Conservation (phyloP, 2,797 vertebrate genomes). For the Muscicapa comitata region DNA sequence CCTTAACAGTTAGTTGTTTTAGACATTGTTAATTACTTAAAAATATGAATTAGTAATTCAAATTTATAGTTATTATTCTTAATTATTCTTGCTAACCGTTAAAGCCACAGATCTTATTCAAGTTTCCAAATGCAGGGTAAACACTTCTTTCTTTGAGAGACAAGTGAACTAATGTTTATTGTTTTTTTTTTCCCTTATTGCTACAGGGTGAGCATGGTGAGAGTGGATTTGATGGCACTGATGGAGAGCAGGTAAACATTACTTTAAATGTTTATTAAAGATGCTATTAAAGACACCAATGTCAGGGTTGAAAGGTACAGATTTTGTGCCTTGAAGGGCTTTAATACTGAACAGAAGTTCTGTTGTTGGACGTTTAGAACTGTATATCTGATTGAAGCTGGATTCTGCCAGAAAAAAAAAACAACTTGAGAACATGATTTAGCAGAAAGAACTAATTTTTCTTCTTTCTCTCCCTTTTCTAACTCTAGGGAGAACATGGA, state of each 20-base stretch:
- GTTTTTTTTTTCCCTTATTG: background rate
- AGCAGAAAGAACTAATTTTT: constrained; percentile 65
- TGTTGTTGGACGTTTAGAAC: background rate
- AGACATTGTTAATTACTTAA: background rate
- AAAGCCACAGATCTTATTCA: background rate
- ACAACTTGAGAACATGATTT: constrained; percentile 38
- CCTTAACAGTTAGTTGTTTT: background rate
- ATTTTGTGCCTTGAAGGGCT: background rate
- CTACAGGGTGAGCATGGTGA: constrained; percentile 81
- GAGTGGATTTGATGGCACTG: constrained; percentile 77
- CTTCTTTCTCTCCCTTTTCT: background rate
- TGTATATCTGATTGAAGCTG: background rate
- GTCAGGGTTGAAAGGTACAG: background rate
- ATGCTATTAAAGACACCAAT: background rate
- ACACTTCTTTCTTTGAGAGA: background rate
- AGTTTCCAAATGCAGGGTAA: background rate
- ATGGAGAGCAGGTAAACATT: constrained; percentile 81
- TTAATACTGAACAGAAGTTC: background rate
- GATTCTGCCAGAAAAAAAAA: background rate
- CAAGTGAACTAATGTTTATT: background rate
- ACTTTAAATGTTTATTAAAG: background rate
- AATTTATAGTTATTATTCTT: background rate
- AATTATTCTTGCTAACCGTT: background rate
- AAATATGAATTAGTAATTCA: background rate
- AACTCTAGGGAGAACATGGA: constrained; percentile 77